phyloP scores from a whole-genome alignment of 2,888 invertebrate species.

The Argyra leucocephala region DNA sequence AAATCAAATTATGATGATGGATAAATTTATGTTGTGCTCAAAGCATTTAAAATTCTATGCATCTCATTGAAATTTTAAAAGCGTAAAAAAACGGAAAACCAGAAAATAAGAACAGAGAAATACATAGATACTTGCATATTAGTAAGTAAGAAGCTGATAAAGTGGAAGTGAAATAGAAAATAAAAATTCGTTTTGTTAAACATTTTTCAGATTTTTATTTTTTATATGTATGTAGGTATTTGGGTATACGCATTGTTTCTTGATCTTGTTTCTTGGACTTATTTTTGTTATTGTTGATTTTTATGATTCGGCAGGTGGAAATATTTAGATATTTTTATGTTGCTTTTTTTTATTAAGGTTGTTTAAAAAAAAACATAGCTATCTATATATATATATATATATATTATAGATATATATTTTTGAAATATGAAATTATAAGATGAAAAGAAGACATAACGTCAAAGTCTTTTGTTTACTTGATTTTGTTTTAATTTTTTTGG shows the following conservation, averaged over 20 bases:
- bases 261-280: not conserved
- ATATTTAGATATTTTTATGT: not conserved
- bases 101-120: no score
- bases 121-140: no score
- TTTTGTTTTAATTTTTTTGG: no score
- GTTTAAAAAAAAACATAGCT: no score
- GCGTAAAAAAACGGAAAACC: not conserved
- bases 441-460: no score
- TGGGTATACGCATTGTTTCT: not conserved
- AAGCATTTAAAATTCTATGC: not conserved
- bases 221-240: not conserved
- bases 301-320: not conserved
- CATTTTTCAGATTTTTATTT: not conserved
- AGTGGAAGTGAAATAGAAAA: not conserved
- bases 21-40: not conserved
- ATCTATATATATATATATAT: no score
- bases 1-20: not conserved
- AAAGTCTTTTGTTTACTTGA: no score
- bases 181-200: not conserved
- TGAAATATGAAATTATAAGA: no score
- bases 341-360: not conserved
- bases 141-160: not conserved
- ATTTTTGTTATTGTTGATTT: not conserved
- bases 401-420: no score
- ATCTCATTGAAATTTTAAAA: not conserved